A percentile compares a stretch with the other conserved stretches of the same genome.
phyloP scores from a whole-genome alignment of 2,888 invertebrate species.

The Andricus quercusramuli region DNA sequence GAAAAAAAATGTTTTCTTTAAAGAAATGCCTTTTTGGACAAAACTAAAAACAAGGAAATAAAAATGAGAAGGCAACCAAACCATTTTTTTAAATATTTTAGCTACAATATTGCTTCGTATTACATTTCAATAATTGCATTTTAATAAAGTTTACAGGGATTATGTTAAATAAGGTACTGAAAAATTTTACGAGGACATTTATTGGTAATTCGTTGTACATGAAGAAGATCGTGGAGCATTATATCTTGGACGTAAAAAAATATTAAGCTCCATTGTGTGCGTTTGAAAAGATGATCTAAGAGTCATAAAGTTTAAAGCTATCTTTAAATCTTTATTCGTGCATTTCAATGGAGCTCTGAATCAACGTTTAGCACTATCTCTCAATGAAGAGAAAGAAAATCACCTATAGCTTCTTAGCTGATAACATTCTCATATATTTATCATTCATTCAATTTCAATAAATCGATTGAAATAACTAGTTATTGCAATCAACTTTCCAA shows the following conservation, averaged over 20 bases:
- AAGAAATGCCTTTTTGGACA: no score
- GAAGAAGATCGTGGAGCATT: not conserved
- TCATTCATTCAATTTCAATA: not conserved
- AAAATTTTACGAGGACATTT: not conserved
- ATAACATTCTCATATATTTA: not conserved
- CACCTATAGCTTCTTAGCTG: not conserved
- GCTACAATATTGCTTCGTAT: not conserved
- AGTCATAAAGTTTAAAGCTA: not conserved
- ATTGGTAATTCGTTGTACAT: not conserved
- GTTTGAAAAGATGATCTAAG: not conserved
- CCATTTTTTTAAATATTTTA: no score
- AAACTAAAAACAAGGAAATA: no score
- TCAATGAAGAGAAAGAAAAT: not conserved
- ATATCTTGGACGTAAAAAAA: slow-evolving; percentile 3
- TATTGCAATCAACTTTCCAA: no score
- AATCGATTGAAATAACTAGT: not conserved
- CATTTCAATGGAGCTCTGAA: not conserved
- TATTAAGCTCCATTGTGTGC: not conserved
- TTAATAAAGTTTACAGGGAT: not conserved
- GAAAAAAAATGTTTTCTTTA: no score
- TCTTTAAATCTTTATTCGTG: not conserved
- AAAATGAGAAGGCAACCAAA: no score
- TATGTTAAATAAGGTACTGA: slow-evolving; percentile 3
- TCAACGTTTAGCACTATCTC: not conserved
- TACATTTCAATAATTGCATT: no score